These are phyloP conservation scores for Pyralis farinalis DNA, from an alignment of 2,888 invertebrate genomes.

Conservation along the genomic window DNA sequence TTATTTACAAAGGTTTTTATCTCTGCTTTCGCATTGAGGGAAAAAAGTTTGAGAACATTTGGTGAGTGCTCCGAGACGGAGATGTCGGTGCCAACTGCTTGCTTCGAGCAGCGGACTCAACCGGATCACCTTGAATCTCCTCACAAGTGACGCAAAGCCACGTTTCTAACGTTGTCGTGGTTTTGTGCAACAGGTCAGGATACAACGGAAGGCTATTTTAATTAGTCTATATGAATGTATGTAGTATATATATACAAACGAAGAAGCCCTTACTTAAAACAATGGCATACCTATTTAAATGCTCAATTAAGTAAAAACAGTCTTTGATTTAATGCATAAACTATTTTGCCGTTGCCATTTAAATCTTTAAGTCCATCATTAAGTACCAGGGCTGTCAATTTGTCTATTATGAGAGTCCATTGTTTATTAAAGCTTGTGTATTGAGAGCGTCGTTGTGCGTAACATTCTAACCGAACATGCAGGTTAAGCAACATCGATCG, in stretches of 20 bases:
- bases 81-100: conserved; percentile 29
- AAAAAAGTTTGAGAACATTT: not conserved
- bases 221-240: conserved; percentile 19
- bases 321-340: too few species aligned
- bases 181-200: conserved; percentile 18
- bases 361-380: too few species aligned
- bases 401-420: too few species aligned
- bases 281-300: not conserved
- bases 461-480: too few species aligned
- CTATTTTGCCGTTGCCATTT: too few species aligned
- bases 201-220: conserved; percentile 29
- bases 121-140: conserved; percentile 71
- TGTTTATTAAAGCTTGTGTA: too few species aligned
- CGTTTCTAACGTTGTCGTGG: conserved; percentile 17
- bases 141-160: conserved; percentile 30
- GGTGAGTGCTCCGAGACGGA: not conserved
- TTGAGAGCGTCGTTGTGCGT: too few species aligned
- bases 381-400: too few species aligned
- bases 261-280: conserved; percentile 3
- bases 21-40: too few species aligned
- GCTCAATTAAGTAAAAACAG: not conserved
- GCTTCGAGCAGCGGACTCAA: conserved; percentile 30
- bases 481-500: too few species aligned
- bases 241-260: conserved; percentile 2
- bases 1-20: too few species aligned